Evolutionary conservation across 2,113 vertebrate genomes (phyloP), one percentile per base, ranked within the genome.

Genomic region (Mirza zaza): DNA sequence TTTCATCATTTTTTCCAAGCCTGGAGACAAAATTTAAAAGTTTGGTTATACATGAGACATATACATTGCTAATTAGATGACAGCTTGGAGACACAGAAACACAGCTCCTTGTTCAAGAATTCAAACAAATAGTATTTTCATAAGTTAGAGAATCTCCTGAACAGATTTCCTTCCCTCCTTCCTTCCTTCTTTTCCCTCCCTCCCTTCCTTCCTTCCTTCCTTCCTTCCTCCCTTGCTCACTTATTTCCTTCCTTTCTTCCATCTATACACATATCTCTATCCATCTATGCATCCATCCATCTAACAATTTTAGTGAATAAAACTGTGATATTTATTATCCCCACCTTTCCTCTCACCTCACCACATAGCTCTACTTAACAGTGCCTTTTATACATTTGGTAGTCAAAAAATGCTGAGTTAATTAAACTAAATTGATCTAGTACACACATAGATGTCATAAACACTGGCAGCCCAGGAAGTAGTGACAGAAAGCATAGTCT

Each of bases 111-210:
- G 0, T 6, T 89, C 3, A 59, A 79, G 23, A 81, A 61, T 67
- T 91, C 73, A 88, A 68, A 91, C 3, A 36, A 70, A 63, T 45
- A 50, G 0, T 87, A 77, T 27, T 83, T 88, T 91, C 7, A 18
- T 4, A 59, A 91, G 11, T 50, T 90, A 82, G 25, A 82, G 14
- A 90, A 61, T n/a, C 11, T 15, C 25, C 29, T 50, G 2, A 13
- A 86, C 9, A 48, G 32, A 12, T n/a, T 87, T 29, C 11, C 34
- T 39, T 39, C 9, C 2, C 55, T 39, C 32, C 12, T 12, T 20
- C 8, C 7, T 57, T 21, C 5, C 13, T n/a, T 55, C 1, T 2
- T 13, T 18, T 17, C 18, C 59, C 6, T 25, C 8, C 8, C 15
- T 21, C 8, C 15, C 17, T 70, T 32, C 39, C 27, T 23, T 23